Base-by-base conservation (phyloP, 2,888 invertebrate species). In the Melinaea marsaeus region DNA sequence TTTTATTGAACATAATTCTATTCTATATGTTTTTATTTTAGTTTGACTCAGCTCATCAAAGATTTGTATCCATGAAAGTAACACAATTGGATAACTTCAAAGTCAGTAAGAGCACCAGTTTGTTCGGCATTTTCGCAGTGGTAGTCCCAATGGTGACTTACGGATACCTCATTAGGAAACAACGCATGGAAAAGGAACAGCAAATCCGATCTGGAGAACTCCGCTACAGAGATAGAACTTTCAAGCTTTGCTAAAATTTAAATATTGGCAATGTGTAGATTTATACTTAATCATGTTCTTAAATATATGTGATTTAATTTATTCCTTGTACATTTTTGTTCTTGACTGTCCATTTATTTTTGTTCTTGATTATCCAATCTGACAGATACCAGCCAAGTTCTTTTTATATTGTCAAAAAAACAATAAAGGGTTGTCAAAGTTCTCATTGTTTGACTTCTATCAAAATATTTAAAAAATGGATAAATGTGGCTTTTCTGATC, bases 11-110 rank as follows among this genome's bases (percentile, higher is more conserved):
- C 47, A 37, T 37, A 61, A 6, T 34, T 32, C 35, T 60, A 57
- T 62, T 65, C 63, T 45, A 33, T 64, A 56, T 76, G 22, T 74
- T 1, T 51, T 73, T 69, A 62, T 93, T 93, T 71, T 85, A 97
- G 97, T 95, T 97, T 80, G 97, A 97, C 83, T 86, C 94, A n/a
- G 95, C 94, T 9, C 71, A 96, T 3, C 94, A 95, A 74, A 92
- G 95, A 60, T 96, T 93, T 78, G 88, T 93, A 78, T 92, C 96
- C 0, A 93, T 96, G 93, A 93, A 93, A 80, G 92, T 92, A 0
- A 92, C 92, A 6, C 85, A 92, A 59, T 92, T 90, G 68, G 94
- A 95, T 0, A 88, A 93, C 75, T 96, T 96, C 78, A 92, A 91
- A 75, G 93, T 95, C 0, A 94, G 92, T 37, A 84, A 87, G 1